phyloP scores from a whole-genome alignment of 2,888 invertebrate species.

The Drosophila mercatorum region DNA sequence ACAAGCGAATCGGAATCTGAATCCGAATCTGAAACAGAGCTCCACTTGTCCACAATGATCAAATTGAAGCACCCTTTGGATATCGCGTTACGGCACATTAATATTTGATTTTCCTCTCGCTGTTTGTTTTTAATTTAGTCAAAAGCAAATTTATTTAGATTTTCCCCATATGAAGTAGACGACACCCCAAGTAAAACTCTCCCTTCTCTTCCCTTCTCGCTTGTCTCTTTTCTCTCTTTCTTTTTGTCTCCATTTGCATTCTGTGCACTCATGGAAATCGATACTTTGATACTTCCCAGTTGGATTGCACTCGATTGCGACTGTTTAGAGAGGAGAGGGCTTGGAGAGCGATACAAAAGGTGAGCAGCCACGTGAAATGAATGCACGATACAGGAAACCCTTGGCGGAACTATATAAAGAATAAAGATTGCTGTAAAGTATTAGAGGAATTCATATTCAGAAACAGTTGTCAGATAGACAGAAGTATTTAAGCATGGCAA shows the following conservation, averaged over 20 bases:
- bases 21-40: constrained; percentile 11
- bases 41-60: constrained; percentile 46
- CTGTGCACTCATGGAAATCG: constrained; percentile 52
- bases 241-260: constrained; percentile 13
- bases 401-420: background rate
- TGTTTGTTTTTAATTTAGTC: constrained; percentile 79
- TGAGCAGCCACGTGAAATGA: constrained; percentile 5
- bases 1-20: constrained; percentile 29
- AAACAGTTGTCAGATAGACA: background rate
- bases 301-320: constrained; percentile 38
- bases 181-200: constrained; percentile 26
- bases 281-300: constrained; percentile 45
- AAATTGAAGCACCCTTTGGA: constrained; percentile 43
- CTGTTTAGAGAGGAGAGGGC: background rate
- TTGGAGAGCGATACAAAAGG: background rate
- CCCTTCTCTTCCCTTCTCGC: background rate
- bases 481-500: background rate
- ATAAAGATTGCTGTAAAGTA: background rate
- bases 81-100: constrained; percentile 72
- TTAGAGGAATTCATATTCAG: background rate
- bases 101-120: constrained; percentile 80
- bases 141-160: constrained; percentile 72
- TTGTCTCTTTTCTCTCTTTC: background rate
- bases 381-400: background rate
- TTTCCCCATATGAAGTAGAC: constrained; percentile 38